Percentiles rank a stretch among this genome's conserved stretches.
Conservation (phyloP, 1,140 invertebrate species). For the Drosophila mayri region DNA sequence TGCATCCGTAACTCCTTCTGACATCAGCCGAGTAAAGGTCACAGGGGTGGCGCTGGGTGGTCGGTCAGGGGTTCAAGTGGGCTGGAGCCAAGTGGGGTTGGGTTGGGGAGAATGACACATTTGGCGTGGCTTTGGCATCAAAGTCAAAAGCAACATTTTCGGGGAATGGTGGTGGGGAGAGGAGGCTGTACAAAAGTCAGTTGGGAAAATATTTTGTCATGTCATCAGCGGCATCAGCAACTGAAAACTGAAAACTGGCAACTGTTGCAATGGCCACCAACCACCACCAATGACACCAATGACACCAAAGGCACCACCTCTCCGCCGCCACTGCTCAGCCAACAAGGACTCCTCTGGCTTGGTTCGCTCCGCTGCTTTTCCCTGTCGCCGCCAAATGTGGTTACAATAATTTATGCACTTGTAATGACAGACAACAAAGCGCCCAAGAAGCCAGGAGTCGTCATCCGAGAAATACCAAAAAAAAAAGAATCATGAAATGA, state of each 20-base stretch:
- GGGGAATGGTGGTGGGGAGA: background rate
- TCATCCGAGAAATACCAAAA: slow-evolving; percentile 39
- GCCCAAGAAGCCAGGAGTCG: slow-evolving; percentile 66
- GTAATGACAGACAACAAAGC: slow-evolving; percentile 83
- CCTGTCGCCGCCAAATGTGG: slow-evolving; percentile 75
- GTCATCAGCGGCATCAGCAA: slow-evolving; percentile 70
- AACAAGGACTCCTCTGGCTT: slow-evolving; percentile 28
- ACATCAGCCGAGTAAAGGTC: slow-evolving; percentile 54
- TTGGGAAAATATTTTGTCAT: slow-evolving; percentile 82
- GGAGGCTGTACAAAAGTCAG: slow-evolving; percentile 57
- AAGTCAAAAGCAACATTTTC: slow-evolving; percentile 74
- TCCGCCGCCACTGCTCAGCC: slow-evolving; percentile 16
- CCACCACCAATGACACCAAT: slow-evolving; percentile 20
- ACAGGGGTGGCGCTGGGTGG: slow-evolving; percentile 12
- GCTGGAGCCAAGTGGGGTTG: background rate
- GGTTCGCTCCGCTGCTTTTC: slow-evolving; percentile 38
- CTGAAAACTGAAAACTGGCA: slow-evolving; percentile 57
- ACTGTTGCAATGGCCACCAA: slow-evolving; percentile 59
- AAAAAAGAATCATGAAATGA: slow-evolving; percentile 19
- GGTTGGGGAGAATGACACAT: slow-evolving; percentile 35
- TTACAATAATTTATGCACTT: slow-evolving; percentile 84
- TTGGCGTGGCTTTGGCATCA: slow-evolving; percentile 69
- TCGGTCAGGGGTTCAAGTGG: background rate
- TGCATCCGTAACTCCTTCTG: slow-evolving; percentile 41
- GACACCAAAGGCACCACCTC: slow-evolving; percentile 29